These are phyloP conservation scores for Cassiopea andromeda DNA, from an alignment of 30 jellyfish, hydroid and myxozoan genomes.

Conservation along the genomic window DNA sequence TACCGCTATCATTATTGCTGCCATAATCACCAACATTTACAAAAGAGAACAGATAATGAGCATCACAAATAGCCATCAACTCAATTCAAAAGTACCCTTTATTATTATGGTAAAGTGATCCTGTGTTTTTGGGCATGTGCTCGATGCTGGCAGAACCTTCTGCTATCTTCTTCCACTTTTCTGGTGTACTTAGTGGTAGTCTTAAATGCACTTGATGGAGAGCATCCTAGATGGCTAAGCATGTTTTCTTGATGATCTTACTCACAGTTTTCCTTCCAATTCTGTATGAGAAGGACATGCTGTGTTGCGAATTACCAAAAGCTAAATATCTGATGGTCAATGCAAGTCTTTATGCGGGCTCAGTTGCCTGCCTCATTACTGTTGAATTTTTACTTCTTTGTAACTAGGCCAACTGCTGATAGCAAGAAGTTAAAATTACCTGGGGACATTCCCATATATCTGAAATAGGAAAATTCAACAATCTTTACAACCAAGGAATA, in stretches of 20 bases:
- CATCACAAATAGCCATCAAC: conserved; percentile 61
- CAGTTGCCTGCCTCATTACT: conserved; percentile 6
- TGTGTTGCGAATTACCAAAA: conserved; percentile 66
- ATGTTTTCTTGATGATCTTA: conserved; percentile 24
- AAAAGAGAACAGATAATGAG: conserved; percentile 30
- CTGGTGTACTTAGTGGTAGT: conserved; percentile 9
- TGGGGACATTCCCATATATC: not conserved
- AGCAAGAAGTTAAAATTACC: not conserved
- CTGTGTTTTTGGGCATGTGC: not conserved
- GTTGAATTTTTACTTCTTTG: not conserved
- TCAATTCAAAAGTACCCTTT: conserved; percentile 41
- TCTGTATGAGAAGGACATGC: conserved; percentile 16
- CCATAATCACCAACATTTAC: conserved; percentile 57
- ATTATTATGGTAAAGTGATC: conserved; percentile 22
- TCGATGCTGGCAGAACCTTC: conserved; percentile 13
- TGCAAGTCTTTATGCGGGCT: conserved; percentile 43
- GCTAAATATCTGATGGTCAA: conserved; percentile 61
- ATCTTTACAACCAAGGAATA: not conserved
- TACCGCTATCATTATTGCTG: conserved; percentile 28
- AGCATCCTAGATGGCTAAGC: conserved; percentile 23
- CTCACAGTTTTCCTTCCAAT: conserved; percentile 46
- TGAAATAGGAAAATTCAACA: not conserved
- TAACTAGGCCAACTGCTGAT: not conserved
- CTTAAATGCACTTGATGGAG: not conserved
- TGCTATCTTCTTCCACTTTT: conserved; percentile 37